Evolutionary conservation across 2,888 invertebrate genomes (phyloP).

Genomic region (Rosalia funebris): DNA sequence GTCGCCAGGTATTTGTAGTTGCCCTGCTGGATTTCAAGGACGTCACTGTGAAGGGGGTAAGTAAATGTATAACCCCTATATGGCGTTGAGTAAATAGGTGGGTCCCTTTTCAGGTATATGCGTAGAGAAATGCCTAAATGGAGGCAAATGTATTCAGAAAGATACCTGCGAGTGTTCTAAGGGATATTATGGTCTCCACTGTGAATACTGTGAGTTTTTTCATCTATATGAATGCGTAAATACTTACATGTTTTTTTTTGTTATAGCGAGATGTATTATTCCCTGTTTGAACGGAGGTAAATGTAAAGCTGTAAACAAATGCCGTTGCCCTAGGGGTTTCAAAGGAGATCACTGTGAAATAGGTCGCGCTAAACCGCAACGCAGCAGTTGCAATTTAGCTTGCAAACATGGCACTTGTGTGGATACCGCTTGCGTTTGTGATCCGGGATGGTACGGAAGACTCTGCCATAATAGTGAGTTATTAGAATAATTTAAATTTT

Average conservation of each 20-base stretch:
- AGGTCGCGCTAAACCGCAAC: slow-evolving; percentile 74
- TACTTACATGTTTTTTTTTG: no score
- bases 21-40: slow-evolving; percentile 90
- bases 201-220: slow-evolving; percentile 86
- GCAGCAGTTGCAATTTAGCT: slow-evolving; percentile 77
- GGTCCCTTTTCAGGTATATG: slow-evolving; percentile 79
- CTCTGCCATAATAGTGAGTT: slow-evolving; percentile 80
- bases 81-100: background rate
- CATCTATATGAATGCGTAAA: no score
- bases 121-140: slow-evolving; percentile 89
- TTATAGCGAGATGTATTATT: slow-evolving; percentile 69
- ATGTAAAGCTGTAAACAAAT: slow-evolving; percentile 89
- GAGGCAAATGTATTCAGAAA: slow-evolving; percentile 94
- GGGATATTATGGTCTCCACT: slow-evolving; percentile 89
- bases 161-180: slow-evolving; percentile 92
- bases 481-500: no score
- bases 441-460: slow-evolving; percentile 85
- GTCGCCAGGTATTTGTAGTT: slow-evolving; percentile 88
- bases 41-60: slow-evolving; percentile 60
- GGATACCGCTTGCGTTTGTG: slow-evolving; percentile 79
- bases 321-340: slow-evolving; percentile 86
- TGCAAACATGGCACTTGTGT: slow-evolving; percentile 84
- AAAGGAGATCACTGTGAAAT: slow-evolving; percentile 93
- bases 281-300: slow-evolving; percentile 92
- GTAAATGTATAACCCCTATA: background rate